phyloP scores from a whole-genome alignment of 2,888 invertebrate genomes.

The Lysandra coridon region DNA sequence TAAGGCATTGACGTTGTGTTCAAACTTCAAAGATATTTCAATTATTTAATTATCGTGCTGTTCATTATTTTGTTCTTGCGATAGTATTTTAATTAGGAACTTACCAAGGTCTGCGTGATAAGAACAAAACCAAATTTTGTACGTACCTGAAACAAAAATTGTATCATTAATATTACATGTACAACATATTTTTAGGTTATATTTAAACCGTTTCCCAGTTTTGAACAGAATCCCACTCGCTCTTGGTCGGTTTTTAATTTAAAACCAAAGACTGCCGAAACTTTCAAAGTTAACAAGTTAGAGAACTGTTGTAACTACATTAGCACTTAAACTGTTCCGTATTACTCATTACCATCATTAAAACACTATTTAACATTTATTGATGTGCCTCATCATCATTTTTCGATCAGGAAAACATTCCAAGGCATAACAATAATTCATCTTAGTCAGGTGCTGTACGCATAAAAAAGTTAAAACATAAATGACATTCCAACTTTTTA shows the following conservation, averaged over 20 bases:
- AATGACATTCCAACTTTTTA: constrained; percentile 22
- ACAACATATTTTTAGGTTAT: no score
- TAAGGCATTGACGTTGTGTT: no score
- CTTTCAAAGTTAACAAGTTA: constrained; percentile 21
- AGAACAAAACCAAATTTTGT: neutral
- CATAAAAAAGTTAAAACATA: constrained; percentile 17
- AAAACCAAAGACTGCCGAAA: neutral
- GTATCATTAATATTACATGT: no score
- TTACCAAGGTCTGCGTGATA: neutral
- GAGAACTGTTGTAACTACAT: neutral
- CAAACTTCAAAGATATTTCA: no score
- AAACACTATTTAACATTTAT: neutral
- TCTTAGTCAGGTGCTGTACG: constrained; percentile 17
- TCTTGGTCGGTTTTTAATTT: no score
- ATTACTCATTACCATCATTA: neutral
- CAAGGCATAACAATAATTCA: constrained; percentile 20
- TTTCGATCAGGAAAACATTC: neutral
- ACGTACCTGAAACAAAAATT: constrained; percentile 10
- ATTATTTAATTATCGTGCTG: neutral
- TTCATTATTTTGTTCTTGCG: neutral
- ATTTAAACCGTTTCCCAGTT: no score
- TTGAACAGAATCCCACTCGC: no score
- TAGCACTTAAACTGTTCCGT: neutral
- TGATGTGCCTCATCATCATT: neutral
- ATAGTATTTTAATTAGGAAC: neutral